A percentile compares a stretch with the other conserved stretches of the same genome.
These are phyloP conservation scores for Rhingia campestris DNA, from an alignment of 2,888 invertebrate genomes.

Conservation along the genomic window DNA sequence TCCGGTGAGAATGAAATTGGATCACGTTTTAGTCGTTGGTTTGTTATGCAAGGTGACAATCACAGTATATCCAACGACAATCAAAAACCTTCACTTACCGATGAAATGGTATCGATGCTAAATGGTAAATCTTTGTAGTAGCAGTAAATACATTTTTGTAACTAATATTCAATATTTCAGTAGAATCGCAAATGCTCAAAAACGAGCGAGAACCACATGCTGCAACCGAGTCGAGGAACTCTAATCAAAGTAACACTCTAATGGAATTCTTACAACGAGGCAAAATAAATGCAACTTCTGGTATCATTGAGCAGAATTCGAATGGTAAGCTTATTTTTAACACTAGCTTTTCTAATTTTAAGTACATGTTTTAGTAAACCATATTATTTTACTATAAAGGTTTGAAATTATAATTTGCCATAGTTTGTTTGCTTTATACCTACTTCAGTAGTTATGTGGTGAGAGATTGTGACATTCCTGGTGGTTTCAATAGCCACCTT, in stretches of 20 bases:
- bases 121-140: constrained; percentile 83
- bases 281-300: constrained; percentile 80
- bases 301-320: constrained; percentile 10
- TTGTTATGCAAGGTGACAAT: constrained; percentile 83
- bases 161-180: not conserved
- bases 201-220: not conserved
- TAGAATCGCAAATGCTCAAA: constrained; percentile 17
- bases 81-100: constrained; percentile 85
- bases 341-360: not conserved
- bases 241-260: constrained; percentile 82
- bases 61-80: constrained; percentile 78
- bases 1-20: constrained; percentile 80
- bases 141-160: not conserved
- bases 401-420: too few species aligned
- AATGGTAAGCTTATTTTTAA: constrained; percentile 21
- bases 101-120: constrained; percentile 87
- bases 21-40: constrained; percentile 92
- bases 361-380: too few species aligned
- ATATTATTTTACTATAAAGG: too few species aligned
- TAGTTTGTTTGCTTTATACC: too few species aligned
- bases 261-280: constrained; percentile 89
- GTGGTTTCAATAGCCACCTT: too few species aligned
- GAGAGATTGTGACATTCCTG: too few species aligned
- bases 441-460: too few species aligned
- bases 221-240: constrained; percentile 37